Percentiles rank a stretch among this genome's conserved stretches.
Conservation (phyloP, 1,140 invertebrate species). For the Drosophila pseudoobscura region DNA sequence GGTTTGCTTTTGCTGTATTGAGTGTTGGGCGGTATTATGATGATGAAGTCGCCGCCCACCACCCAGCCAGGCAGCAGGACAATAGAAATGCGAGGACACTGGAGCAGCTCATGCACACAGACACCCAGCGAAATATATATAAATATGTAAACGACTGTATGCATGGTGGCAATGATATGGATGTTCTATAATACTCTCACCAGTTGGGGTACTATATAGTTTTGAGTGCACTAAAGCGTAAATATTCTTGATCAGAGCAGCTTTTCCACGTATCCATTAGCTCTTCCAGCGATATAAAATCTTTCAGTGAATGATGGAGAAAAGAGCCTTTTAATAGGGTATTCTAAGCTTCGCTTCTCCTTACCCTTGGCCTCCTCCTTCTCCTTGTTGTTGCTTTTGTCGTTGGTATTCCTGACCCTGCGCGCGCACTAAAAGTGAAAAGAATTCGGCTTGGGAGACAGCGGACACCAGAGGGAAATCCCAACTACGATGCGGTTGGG, state of each 20-base stretch:
- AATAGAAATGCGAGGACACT: slow-evolving; percentile 53
- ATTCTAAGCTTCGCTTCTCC: no score
- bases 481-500: slow-evolving; percentile 27
- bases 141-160: slow-evolving; percentile 34
- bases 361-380: neutral
- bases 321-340: no score
- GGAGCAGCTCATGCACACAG: slow-evolving; percentile 19
- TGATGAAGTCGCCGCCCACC: slow-evolving; percentile 29
- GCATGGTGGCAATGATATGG: slow-evolving; percentile 54
- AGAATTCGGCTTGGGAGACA: slow-evolving; percentile 66
- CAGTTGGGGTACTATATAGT: no score
- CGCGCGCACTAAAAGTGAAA: slow-evolving; percentile 57
- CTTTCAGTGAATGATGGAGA: no score
- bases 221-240: no score
- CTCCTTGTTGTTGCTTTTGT: slow-evolving; percentile 21
- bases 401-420: slow-evolving; percentile 42
- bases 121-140: slow-evolving; percentile 17
- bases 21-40: slow-evolving; percentile 42
- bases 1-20: neutral
- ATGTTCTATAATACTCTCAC: neutral
- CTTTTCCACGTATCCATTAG: no score
- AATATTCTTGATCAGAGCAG: no score
- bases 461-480: slow-evolving; percentile 44
- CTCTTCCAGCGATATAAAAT: no score
- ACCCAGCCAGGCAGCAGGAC: slow-evolving; percentile 23